phyloP scores from a whole-genome alignment of 2,888 invertebrate genomes.

The Zelleria hepariella region DNA sequence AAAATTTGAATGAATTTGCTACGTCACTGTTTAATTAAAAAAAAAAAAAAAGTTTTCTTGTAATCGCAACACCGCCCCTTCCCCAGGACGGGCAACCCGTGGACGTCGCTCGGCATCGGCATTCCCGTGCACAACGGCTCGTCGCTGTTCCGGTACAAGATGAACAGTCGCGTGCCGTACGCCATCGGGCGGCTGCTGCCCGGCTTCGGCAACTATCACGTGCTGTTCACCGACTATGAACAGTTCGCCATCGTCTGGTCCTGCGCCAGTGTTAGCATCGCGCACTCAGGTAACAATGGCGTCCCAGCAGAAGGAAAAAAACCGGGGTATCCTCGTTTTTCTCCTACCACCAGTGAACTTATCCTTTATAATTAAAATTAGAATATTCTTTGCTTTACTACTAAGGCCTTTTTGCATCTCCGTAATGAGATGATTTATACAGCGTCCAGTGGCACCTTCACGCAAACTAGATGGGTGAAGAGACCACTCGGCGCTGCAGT shows the following conservation, averaged over 20 bases:
- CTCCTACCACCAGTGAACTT: too few species aligned
- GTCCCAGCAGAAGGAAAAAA: not conserved
- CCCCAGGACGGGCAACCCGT: conserved; percentile 74
- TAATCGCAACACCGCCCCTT: not conserved
- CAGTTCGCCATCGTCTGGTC: conserved; percentile 82
- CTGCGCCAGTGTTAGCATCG: conserved; percentile 76
- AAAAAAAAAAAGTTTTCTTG: too few species aligned
- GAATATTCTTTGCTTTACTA: too few species aligned
- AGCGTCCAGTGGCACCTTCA: too few species aligned
- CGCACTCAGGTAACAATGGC: conserved; percentile 67
- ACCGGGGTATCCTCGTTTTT: too few species aligned
- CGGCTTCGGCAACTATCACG: conserved; percentile 79
- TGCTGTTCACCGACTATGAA: conserved; percentile 80
- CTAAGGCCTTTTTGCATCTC: too few species aligned
- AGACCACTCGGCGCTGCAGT: too few species aligned
- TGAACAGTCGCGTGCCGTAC: conserved; percentile 75
- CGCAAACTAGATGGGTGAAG: too few species aligned
- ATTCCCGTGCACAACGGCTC: conserved; percentile 71
- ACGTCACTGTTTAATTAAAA: too few species aligned
- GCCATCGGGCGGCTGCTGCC: conserved; percentile 77
- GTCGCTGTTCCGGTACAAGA: conserved; percentile 73
- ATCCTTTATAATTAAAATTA: too few species aligned
- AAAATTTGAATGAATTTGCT: too few species aligned
- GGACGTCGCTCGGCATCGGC: conserved; percentile 75
- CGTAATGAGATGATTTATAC: too few species aligned